These are phyloP conservation scores for Lagria hirta DNA, from an alignment of 2,888 invertebrate species.

Conservation along the genomic window DNA sequence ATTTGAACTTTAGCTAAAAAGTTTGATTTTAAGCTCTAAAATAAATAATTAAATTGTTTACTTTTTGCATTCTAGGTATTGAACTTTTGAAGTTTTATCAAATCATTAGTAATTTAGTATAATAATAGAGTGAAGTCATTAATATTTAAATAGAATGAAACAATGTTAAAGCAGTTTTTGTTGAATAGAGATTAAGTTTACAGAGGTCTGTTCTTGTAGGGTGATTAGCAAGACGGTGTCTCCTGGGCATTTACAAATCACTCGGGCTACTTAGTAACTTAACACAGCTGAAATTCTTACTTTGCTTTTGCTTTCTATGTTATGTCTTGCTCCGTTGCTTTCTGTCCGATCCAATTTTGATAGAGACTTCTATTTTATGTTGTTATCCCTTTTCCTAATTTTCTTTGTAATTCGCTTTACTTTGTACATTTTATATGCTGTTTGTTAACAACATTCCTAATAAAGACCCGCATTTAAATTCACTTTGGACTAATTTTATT, in stretches of 20 bases:
- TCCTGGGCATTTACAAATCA: conserved; percentile 26
- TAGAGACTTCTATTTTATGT: conserved; percentile 18
- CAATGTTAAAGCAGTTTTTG: conserved; percentile 7
- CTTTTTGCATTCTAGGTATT: no score
- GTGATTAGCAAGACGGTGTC: conserved; percentile 22
- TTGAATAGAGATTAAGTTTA: conserved; percentile 9
- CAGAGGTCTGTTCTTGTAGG: conserved; percentile 10
- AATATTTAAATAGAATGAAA: conserved; percentile 9
- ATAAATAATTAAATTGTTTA: no score
- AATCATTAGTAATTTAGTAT: no score
- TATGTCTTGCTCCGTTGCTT: conserved; percentile 19
- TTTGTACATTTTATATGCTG: conserved; percentile 29
- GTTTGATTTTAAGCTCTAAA: no score
- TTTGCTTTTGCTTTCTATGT: conserved; percentile 20
- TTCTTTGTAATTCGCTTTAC: conserved; percentile 28
- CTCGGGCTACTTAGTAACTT: conserved; percentile 17
- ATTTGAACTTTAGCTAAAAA: no score
- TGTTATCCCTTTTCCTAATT: conserved; percentile 25
- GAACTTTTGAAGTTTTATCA: no score
- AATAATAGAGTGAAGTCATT: conserved; percentile 13
- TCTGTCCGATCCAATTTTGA: conserved; percentile 25
- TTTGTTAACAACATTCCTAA: conserved; percentile 29
- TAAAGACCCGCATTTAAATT: conserved; percentile 27
- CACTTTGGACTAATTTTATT: conserved; percentile 27
- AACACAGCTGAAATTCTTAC: conserved; percentile 21